Evolutionary conservation across 2,113 vertebrate species (phyloP), one percentile per base, ranked within the genome.

Genomic region (Actenoides lindsayi): DNA sequence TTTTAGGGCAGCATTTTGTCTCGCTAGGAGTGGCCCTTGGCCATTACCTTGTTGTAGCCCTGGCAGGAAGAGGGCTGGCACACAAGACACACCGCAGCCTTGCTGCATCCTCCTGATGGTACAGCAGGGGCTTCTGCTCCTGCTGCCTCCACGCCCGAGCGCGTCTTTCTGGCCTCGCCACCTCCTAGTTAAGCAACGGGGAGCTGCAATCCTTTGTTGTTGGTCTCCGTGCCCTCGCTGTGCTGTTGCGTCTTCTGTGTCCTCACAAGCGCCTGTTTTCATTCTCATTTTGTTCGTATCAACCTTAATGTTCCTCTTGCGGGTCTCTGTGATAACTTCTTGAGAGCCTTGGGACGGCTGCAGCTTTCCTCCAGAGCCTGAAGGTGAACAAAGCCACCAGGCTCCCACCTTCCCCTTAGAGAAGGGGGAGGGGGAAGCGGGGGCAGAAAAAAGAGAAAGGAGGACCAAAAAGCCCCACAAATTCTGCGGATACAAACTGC

Each of bases 91-190:
- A 20, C 63, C 28, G 77, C 65, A 82, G 74, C 83, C 70, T 35
- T 10, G 46, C 90, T 46, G 84, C 78, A 39, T 42, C 35, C 46
- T 39, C 19, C 82, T 12, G 15, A 4, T 10, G 18, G 20, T 5
- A 20, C 65, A 37, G n/a, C 2, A 1, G 25, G 15, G 13, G 35
- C 24, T 77, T 42, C 51, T 33, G 16, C 17, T 23, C 53, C 27
- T 30, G 48, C 51, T 9, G 24, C 37, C 15, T 9, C 16, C 2
- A 0, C 12, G 6, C 1, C 71, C 0, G 1, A 60, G 85, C 7
- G 0, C 0, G 13, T 31, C 27, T 57, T n/a, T 30, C 20, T 4
- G 57, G 3, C n/a, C 44, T 31, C 8, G 1, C 1, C 48, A 1
- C 42, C 1, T 9, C 27, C 21, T 35, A 1, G 28, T 28, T 13